Evolutionary conservation across 2,888 invertebrate genomes (phyloP).

Genomic region (Drosophila nr. medialis): DNA sequence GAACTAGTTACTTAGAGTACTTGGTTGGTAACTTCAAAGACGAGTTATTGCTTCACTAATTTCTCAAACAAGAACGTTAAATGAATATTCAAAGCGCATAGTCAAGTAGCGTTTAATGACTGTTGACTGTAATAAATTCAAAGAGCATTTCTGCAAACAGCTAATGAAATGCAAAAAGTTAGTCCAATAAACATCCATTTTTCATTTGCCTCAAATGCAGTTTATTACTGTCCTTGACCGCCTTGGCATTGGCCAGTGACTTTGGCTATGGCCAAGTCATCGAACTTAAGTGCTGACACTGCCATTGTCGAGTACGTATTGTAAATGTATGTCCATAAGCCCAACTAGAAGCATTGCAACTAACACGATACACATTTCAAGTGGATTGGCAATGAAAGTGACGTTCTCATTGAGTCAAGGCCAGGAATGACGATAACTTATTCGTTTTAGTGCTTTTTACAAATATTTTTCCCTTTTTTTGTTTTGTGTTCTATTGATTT

Average conservation of each 20-base stretch:
- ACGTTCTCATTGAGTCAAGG: constrained; percentile 23
- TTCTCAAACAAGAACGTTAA: neutral
- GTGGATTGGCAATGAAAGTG: constrained; percentile 44
- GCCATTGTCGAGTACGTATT: constrained; percentile 18
- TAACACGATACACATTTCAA: constrained; percentile 28
- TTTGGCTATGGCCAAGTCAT: constrained; percentile 24
- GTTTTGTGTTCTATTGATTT: constrained; percentile 34
- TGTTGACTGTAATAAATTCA: constrained; percentile 16
- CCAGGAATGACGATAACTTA: neutral
- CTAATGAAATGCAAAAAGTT: constrained; percentile 16
- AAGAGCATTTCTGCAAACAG: constrained; percentile 1
- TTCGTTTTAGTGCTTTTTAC: neutral
- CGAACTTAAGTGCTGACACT: constrained; percentile 42
- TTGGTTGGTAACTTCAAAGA: neutral
- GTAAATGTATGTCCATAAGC: constrained; percentile 24
- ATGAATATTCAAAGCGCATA: constrained; percentile 17
- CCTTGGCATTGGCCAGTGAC: constrained; percentile 17
- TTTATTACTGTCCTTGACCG: constrained; percentile 25
- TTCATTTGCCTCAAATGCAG: constrained; percentile 20
- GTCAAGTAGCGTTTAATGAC: constrained; percentile 8
- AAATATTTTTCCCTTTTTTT: neutral
- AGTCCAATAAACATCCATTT: constrained; percentile 17
- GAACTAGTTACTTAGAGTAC: neutral
- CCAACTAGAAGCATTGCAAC: constrained; percentile 3
- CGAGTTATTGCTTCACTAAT: constrained; percentile 1